Evolutionary conservation across 2,888 invertebrate genomes (phyloP).

Genomic region (Ophonus ardosiacus): DNA sequence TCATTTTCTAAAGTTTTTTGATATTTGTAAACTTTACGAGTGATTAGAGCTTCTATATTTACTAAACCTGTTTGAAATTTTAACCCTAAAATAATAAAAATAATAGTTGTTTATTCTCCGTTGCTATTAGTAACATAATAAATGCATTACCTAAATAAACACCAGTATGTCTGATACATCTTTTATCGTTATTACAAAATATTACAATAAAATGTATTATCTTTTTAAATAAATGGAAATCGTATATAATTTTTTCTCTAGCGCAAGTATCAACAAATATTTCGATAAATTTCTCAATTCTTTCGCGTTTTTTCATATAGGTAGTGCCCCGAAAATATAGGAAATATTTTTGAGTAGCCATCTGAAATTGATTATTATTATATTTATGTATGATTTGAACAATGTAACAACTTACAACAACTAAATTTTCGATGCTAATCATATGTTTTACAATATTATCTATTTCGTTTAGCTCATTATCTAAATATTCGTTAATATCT

Average conservation of each 20-base stretch:
- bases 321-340: neutral
- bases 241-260: slow-evolving; percentile 32
- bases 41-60: neutral
- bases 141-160: slow-evolving; percentile 25
- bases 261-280: neutral
- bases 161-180: slow-evolving; percentile 46
- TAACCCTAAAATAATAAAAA: slow-evolving; percentile 28
- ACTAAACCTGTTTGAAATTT: slow-evolving; percentile 29
- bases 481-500: neutral
- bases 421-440: neutral
- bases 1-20: neutral
- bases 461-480: neutral
- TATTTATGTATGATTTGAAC: neutral
- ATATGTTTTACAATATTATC: neutral
- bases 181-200: neutral
- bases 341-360: slow-evolving; percentile 28
- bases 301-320: neutral
- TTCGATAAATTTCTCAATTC: slow-evolving; percentile 39
- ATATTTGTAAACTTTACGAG: neutral
- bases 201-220: slow-evolving; percentile 1
- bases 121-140: too few species aligned
- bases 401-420: neutral
- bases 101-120: too few species aligned
- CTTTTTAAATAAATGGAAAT: neutral
- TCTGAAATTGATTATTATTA: neutral